A percentile compares a stretch with the other conserved stretches of the same genome.
Evolutionary conservation across 2,797 vertebrate species (phyloP).

Genomic region (Arctocebus calabarensis): DNA sequence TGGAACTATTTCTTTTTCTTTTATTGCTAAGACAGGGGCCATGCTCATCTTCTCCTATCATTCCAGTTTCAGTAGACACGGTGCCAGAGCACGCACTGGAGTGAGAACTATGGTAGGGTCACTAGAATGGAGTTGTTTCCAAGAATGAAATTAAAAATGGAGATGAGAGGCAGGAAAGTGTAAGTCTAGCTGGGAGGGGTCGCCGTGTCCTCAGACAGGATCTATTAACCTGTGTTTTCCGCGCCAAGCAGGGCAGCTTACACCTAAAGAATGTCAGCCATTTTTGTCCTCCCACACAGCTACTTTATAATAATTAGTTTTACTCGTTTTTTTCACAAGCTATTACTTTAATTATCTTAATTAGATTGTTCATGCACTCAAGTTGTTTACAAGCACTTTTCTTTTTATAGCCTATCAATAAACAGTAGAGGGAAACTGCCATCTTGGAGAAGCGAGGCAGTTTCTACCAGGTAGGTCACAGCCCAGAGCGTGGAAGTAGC

Average conservation of each 20-base stretch:
- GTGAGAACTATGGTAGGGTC: background rate
- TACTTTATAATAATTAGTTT: constrained; percentile 77
- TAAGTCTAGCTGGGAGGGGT: background rate
- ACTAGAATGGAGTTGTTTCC: background rate
- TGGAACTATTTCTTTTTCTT: background rate
- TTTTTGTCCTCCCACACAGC: constrained; percentile 64
- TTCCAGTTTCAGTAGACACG: background rate
- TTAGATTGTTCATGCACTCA: constrained; percentile 72
- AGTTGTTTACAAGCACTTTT: constrained; percentile 74
- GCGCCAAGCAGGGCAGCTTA: background rate
- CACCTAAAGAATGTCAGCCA: constrained; percentile 72
- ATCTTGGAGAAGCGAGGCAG: constrained; percentile 8
- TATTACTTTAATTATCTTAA: constrained; percentile 82
- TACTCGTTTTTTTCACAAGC: constrained; percentile 73
- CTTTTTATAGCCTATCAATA: constrained; percentile 65
- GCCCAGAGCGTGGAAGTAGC: background rate
- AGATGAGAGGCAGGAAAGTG: background rate
- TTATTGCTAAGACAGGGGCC: background rate
- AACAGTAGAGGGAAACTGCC: constrained; percentile 65
- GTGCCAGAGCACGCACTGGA: background rate
- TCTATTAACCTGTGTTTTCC: background rate
- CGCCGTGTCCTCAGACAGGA: background rate
- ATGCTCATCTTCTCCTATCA: background rate
- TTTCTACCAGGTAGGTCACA: background rate
- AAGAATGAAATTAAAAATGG: constrained; percentile 16